Base-by-base conservation (phyloP, 2,888 invertebrate species). In the Hemaris fuciformis region DNA sequence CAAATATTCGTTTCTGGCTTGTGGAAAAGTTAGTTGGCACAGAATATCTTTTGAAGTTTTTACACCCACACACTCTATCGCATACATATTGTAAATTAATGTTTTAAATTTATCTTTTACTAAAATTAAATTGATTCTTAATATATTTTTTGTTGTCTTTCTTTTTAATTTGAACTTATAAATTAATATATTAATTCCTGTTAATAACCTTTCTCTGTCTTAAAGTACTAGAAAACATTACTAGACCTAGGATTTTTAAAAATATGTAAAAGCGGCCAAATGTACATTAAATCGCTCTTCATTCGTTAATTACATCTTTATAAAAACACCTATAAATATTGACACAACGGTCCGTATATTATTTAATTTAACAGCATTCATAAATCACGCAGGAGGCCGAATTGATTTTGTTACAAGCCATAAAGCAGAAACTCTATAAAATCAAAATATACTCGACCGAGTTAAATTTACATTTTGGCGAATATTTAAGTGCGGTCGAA, bases 391-490 rank as follows among this genome's bases (percentile, higher is more conserved):
- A 61, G n/a, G 56, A 48, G 69, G 62, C 64, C 62, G 66, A 76
- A 75, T 75, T 75, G 69, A 77, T 77, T 76, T 73, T 68, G 77
- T 77, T 73, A 73, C 71, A 69, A 67, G 68, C 72, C 71, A 72
- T 72, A 76, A 76, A 75, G 59, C 71, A 66, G 66, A 73, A 71
- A 73, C 68, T 73, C 68, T 73, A 66, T 72, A 68, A 72, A 72
- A 74, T 70, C 70, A 71, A 73, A 74, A 77, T 68, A 66, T 66
- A 68, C 73, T 71, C 68, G 59, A 72, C 69, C 65, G 71, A 71
- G 70, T 64, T 63, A 71, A 72, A 76, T 80, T 77, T 76, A 62
- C 72, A 75, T 79, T 77, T 68, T 71, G 64, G 71, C 74, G 69
- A 70, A 75, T 73, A 76, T 73, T 76, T 69, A 67, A 74, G 69